phyloP scores from a whole-genome alignment of 2,113 vertebrate genomes.

The Labrus mixtus region DNA sequence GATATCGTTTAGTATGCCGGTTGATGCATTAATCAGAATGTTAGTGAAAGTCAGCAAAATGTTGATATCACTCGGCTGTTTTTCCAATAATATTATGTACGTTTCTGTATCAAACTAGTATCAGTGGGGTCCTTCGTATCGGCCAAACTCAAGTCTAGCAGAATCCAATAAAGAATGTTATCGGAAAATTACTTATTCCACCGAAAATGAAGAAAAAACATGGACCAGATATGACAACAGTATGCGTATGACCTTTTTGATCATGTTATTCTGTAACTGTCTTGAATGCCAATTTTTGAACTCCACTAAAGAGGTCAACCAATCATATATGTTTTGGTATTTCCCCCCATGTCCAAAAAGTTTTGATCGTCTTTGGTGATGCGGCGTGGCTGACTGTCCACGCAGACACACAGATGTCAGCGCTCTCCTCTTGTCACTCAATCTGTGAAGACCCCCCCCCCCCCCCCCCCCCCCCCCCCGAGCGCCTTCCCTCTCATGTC shows the following conservation, averaged over 20 bases:
- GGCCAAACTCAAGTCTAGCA: too few species aligned
- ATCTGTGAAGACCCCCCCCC: constrained; percentile 77
- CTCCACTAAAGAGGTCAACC: not conserved
- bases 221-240: not conserved
- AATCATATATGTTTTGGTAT: not conserved
- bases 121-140: too few species aligned
- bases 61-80: too few species aligned
- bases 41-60: too few species aligned
- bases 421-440: constrained; percentile 83
- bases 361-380: constrained; percentile 2
- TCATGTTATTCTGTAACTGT: not conserved
- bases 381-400: constrained; percentile 78
- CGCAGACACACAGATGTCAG: constrained; percentile 58
- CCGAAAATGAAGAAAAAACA: not conserved
- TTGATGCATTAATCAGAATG: too few species aligned
- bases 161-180: too few species aligned
- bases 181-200: too few species aligned
- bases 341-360: constrained; percentile 1
- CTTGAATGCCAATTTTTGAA: too few species aligned
- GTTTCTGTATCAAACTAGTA: too few species aligned
- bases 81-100: too few species aligned
- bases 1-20: too few species aligned
- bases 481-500: constrained; percentile 89
- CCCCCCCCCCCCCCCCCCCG: constrained; percentile 85
- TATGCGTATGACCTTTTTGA: not conserved